Evolutionary conservation across 2,888 invertebrate genomes (phyloP).

Genomic region (Orthosia cruda): DNA sequence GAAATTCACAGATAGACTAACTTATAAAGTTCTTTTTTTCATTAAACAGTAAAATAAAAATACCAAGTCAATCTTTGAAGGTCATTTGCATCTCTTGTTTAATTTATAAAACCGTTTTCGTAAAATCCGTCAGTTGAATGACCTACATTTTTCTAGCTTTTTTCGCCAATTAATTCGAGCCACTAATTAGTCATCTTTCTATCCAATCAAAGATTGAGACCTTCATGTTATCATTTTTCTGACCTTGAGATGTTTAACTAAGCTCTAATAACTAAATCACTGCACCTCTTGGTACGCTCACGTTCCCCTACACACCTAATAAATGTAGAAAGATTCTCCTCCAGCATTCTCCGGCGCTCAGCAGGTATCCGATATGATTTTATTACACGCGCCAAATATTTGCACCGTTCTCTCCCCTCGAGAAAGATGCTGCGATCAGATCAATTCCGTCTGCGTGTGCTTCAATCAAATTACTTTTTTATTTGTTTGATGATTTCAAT

Average conservation of each 20-base stretch:
- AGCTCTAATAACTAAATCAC: constrained; percentile 5
- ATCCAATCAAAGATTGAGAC: no score
- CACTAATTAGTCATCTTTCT: no score
- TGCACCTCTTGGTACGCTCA: neutral
- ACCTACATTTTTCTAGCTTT: no score
- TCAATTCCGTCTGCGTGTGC: constrained; percentile 56
- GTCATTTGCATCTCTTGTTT: no score
- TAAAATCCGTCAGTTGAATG: no score
- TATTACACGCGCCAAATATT: constrained; percentile 85
- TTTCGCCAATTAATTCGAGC: no score
- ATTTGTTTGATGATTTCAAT: constrained; percentile 64
- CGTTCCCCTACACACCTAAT: constrained; percentile 3
- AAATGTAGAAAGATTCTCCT: neutral
- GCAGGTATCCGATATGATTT: constrained; percentile 84
- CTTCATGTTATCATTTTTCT: neutral
- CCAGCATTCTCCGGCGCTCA: constrained; percentile 12
- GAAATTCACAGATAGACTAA: neutral
- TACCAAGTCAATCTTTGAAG: no score
- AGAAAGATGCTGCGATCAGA: constrained; percentile 53
- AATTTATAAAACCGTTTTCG: no score
- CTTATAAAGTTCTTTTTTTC: no score
- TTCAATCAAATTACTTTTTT: constrained; percentile 63
- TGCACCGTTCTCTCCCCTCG: constrained; percentile 69
- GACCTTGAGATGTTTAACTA: neutral
- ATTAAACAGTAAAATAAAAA: neutral